Evolutionary conservation across 2,888 invertebrate genomes (phyloP), one percentile per base, ranked within the genome.

Genomic region (Hypomecis atomaria): DNA sequence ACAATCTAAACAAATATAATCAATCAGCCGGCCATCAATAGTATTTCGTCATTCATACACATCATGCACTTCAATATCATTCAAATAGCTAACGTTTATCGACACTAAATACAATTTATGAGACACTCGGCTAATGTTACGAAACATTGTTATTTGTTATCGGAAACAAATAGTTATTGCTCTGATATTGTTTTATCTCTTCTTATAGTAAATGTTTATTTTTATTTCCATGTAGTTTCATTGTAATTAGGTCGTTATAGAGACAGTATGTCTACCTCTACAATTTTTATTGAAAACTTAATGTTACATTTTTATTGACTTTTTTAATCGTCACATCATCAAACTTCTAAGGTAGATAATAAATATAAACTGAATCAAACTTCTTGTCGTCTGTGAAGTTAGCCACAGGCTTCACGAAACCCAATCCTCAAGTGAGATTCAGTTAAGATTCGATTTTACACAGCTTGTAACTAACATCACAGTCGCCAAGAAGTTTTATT

Each of bases 151-250:
- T n/a, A 23, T 2, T 23, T 23, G 23, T 54, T 71, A 69, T 66
- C 69, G 62, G 6, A 33, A 66, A 62, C 67, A 71, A 70, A 66
- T 67, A 64, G 40, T 54, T 67, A 61, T 59, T 68, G 38, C 62
- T 61, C 6, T 36, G 63, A 64, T 59, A 57, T n/a, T 44, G 33
- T 23, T 36, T 47, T 53, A 57, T 53, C 44, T 62, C 9, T 43
- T 34, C n/a, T 43, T n/a, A 8, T 1, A 10, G 6, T 6, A 4
- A 49, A 37, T 44, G 50, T 34, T 34, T 40, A 47, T 48, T 45
- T 4, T 47, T 52, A 37, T 53, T 38, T 52, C 38, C 23, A n/a
- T 50, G 36, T 50, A 34, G 11, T 36, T 50, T 52, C 40, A 44
- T 40, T 47, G 52, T 52, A 50, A 50, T 52, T 36, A 23, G 44